A percentile compares a stretch with the other conserved stretches of the same genome.
Evolutionary conservation across 53 echinoderm and acorn worm species (phyloP).

Genomic region (Stichopus horrens): DNA sequence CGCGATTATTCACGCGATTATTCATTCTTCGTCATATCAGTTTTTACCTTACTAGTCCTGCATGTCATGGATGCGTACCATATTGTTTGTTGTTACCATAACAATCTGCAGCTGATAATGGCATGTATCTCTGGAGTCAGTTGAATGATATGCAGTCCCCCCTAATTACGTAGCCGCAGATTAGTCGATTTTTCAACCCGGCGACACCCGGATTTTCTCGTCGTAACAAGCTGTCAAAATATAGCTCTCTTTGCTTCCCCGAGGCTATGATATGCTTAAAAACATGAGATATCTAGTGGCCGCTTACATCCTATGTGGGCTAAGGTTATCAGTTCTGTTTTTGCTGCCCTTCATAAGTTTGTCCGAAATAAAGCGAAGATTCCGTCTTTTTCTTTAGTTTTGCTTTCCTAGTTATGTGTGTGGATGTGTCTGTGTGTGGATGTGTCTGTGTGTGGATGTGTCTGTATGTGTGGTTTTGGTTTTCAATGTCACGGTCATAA

Average conservation of each 20-base stretch:
- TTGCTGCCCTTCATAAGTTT: not conserved
- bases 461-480: not conserved
- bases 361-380: not conserved
- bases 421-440: no score
- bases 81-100: constrained; percentile 29
- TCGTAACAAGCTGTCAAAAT: constrained; percentile 35
- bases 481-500: not conserved
- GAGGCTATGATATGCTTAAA: constrained; percentile 28
- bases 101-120: constrained; percentile 38
- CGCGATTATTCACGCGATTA: not conserved
- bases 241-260: not conserved
- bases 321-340: not conserved
- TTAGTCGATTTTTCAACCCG: constrained; percentile 27
- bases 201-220: constrained; percentile 43
- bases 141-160: constrained; percentile 10
- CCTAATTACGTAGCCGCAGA: constrained; percentile 30
- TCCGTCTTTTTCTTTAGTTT: not conserved
- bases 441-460: no score
- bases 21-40: no score
- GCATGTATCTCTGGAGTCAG: constrained; percentile 13
- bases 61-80: not conserved
- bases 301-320: not conserved
- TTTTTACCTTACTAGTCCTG: not conserved
- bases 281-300: not conserved
- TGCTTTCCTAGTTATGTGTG: no score